Percentiles rank a stretch among this genome's conserved stretches.
phyloP scores from a whole-genome alignment of 2,888 invertebrate species.

The Norana najaformis region DNA sequence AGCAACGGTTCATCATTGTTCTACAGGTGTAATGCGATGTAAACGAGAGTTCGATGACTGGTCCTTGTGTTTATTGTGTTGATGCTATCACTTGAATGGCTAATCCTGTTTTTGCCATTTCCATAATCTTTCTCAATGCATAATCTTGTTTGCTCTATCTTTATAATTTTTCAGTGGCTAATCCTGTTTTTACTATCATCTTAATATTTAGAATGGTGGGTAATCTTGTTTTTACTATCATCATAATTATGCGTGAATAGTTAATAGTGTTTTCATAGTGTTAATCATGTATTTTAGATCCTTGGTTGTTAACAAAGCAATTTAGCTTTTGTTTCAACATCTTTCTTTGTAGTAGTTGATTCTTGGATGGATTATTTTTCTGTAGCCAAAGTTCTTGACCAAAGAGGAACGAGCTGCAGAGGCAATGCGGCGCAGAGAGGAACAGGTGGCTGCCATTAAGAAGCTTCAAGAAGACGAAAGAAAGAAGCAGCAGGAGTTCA shows the following conservation, averaged over 20 bases:
- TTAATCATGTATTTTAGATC: not conserved
- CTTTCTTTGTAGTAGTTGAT: not conserved
- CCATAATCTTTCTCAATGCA: not conserved
- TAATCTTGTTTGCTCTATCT: not conserved
- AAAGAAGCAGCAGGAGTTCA: conserved; percentile 68
- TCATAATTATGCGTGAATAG: not conserved
- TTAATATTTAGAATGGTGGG: not conserved
- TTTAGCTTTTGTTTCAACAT: not conserved
- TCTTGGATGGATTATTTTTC: not conserved
- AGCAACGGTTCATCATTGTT: conserved; percentile 23
- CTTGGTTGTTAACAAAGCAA: not conserved
- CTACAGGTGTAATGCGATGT: not conserved
- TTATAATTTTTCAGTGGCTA: not conserved
- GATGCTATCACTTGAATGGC: too few relatives aligned
- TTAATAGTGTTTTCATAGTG: not conserved
- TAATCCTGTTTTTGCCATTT: too few relatives aligned
- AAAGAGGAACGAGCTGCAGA: conserved; percentile 91
- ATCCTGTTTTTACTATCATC: too few relatives aligned
- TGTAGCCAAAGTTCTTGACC: conserved; percentile 86
- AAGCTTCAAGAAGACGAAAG: conserved; percentile 74
- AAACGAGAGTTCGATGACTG: not conserved
- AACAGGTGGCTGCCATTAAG: conserved; percentile 80
- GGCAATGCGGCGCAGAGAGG: conserved; percentile 84
- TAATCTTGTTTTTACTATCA: not conserved
- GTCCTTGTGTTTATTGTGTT: too few relatives aligned